A percentile compares a stretch with the other conserved stretches of the same genome.
Conservation (phyloP, 2,113 vertebrate genomes). For the Probosciger aterrimus region DNA sequence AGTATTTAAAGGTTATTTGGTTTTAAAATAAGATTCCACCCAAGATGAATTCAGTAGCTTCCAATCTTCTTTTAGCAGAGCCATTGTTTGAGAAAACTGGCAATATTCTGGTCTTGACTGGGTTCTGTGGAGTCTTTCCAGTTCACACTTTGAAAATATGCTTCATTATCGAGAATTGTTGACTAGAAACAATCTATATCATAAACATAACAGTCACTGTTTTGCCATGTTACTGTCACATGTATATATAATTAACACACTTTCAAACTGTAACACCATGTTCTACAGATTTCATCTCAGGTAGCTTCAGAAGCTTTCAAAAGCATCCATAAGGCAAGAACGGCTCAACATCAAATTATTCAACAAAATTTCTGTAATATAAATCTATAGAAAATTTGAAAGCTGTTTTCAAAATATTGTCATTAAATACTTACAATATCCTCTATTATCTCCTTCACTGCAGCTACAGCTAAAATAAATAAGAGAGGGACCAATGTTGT, state of each 20-base stretch:
- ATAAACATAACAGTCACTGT: neutral
- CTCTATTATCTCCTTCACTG: conserved; percentile 96
- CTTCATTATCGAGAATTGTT: neutral
- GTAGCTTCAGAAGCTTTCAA: neutral
- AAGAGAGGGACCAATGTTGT: conserved; percentile 96
- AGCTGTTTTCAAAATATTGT: neutral
- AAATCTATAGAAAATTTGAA: neutral
- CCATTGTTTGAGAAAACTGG: neutral
- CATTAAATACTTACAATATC: conserved; percentile 87
- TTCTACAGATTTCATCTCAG: neutral
- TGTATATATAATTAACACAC: neutral
- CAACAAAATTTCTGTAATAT: neutral
- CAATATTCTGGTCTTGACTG: neutral
- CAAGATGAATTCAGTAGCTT: neutral
- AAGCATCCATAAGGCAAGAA: neutral
- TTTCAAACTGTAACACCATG: neutral
- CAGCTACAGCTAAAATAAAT: conserved; percentile 96
- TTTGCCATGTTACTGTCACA: neutral
- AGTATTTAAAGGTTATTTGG: neutral
- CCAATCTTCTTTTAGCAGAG: neutral
- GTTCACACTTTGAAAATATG: neutral
- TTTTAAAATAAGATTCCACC: neutral
- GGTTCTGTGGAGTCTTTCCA: neutral
- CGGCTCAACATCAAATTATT: neutral
- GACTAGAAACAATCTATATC: neutral